phyloP scores from a whole-genome alignment of 23 tunicate species.

The Styela clava region DNA sequence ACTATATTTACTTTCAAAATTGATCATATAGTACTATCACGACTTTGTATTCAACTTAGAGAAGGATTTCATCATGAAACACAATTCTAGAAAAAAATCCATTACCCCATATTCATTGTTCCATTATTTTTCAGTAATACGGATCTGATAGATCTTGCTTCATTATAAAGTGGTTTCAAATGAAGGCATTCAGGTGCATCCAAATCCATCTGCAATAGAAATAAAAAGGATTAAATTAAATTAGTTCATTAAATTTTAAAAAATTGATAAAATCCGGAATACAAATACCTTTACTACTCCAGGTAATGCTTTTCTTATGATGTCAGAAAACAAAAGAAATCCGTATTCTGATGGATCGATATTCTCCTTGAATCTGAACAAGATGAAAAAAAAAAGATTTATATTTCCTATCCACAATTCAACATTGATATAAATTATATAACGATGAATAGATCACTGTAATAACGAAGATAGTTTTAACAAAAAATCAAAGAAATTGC shows the following conservation, averaged over 20 bases:
- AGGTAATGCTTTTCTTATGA: conserved; percentile 56
- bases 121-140: conserved; percentile 54
- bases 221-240: neutral
- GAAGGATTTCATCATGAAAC: too few relatives aligned
- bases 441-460: neutral
- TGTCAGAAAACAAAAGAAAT: conserved; percentile 47
- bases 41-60: too few relatives aligned
- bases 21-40: too few relatives aligned
- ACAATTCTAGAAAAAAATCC: too few relatives aligned
- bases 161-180: conserved; percentile 54
- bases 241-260: neutral
- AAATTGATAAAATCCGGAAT: neutral
- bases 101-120: conserved; percentile 73
- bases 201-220: conserved; percentile 22
- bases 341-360: conserved; percentile 55
- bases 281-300: conserved; percentile 53
- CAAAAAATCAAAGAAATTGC: too few relatives aligned
- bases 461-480: too few relatives aligned
- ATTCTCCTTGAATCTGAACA: conserved; percentile 48
- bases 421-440: neutral
- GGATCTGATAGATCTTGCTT: conserved; percentile 44
- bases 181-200: conserved; percentile 26
- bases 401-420: neutral
- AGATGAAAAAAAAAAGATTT: too few relatives aligned
- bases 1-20: too few relatives aligned